Base-by-base conservation (phyloP, 2,113 vertebrate species). In the Megaceryle maxima region DNA sequence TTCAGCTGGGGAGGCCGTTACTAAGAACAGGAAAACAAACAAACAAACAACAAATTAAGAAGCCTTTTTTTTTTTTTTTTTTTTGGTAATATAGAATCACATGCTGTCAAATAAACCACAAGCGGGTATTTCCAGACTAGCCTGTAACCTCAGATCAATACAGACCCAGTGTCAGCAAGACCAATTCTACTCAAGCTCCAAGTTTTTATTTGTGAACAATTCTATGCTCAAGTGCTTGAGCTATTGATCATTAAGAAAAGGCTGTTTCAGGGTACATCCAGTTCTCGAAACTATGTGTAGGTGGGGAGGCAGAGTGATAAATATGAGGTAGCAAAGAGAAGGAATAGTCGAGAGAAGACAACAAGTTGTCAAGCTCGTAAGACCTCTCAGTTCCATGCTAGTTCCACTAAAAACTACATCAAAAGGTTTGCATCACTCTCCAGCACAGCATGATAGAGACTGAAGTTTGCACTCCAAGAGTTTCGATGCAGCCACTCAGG, bases 1-100 rank as follows among this genome's bases (percentile, higher is more conserved):
- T 98, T 99, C 97, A 97, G 95, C 3, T 86, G 84, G 53, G 88
- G 69, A 97, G 88, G 96, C 97, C 77, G 94, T 97, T 88, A 97
- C 98, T 98, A 55, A 18, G 43, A 63, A 67, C 10, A 44, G 41
- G 29, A 44, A 7, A 44, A 44, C 17, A 62, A 22, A 62, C 78
- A 64, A 77, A 87, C 75, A 51, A 79, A 86, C 56, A 67, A 83
- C 20, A 69, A 43, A 39, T 20, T 20, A 21, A 94, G 10, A 17
- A 78, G 28, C 19, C 1, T 4, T 66, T 41, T 12, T 85, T 35
- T 26, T 46, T 64, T 68, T 18, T 41, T 59, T 68, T 74, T 11
- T 39, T 37, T 37, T 41, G 56, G 33, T 31, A 21, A 74, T 37
- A 7, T 21, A 51, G 29, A 85, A 87, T 20, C 64, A 35, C 33